A percentile compares a stretch with the other conserved stretches of the same genome.
Evolutionary conservation across 2,113 vertebrate species (phyloP).

Genomic region (Uria lomvia): DNA sequence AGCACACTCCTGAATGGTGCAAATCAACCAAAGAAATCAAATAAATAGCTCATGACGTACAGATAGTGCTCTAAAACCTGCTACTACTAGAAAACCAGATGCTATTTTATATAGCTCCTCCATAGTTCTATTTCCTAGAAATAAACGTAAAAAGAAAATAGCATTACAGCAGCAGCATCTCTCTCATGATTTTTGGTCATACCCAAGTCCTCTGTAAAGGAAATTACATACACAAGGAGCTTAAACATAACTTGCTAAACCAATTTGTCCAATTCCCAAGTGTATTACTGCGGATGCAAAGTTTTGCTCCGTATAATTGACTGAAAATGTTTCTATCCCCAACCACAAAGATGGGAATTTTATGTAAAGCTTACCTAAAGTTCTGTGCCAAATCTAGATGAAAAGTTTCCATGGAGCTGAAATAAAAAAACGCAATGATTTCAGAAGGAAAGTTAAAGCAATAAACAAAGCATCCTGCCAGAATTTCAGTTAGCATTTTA

Average conservation of each 20-base stretch:
- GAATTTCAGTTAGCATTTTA: not conserved
- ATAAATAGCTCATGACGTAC: not conserved
- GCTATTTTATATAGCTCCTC: not conserved
- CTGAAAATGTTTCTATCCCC: not conserved
- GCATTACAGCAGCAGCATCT: not conserved
- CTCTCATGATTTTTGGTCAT: not conserved
- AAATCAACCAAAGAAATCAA: not conserved
- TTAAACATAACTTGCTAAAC: not conserved
- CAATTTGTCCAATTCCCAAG: not conserved
- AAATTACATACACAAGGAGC: not conserved
- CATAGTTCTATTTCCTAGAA: not conserved
- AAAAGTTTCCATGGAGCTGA: slow-evolving; percentile 60
- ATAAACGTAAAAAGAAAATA: not conserved
- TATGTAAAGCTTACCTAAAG: slow-evolving; percentile 68
- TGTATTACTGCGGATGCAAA: not conserved
- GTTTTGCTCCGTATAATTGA: not conserved
- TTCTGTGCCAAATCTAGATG: slow-evolving; percentile 64
- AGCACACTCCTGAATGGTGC: not conserved
- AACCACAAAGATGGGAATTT: not conserved
- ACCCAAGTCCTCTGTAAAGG: not conserved
- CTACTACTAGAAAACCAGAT: not conserved
- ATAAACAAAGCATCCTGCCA: not conserved
- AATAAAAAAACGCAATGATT: slow-evolving; percentile 50
- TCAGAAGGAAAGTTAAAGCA: slow-evolving; percentile 4
- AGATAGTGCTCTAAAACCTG: not conserved